Base-by-base conservation (phyloP, 53 echinoderm and acorn worm species). In the Mesocentrotus franciscanus region DNA sequence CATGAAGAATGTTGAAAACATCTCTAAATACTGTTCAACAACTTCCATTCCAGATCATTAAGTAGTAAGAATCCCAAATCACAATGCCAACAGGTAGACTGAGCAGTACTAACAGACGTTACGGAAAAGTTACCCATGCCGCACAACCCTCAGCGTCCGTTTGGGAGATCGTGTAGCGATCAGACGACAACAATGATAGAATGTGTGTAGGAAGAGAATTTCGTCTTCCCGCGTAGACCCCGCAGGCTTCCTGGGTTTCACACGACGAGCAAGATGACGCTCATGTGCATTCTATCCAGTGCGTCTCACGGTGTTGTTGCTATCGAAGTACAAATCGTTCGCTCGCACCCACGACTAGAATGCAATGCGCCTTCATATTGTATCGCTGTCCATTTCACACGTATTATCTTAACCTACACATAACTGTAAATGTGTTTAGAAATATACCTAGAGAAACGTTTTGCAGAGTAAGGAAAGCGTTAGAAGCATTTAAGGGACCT, bases 141-240 rank as follows among this genome's bases (percentile, higher is more conserved):
- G 16, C 33, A 81, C 81, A 36, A 81, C 81, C 7, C 36, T 42
- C 42, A 18, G 36, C 18, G 18, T 81, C 81, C 33, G 81, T 81
- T 81, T 79, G 13, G 4, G 81, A 81, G 42, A 81, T 42, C 36
- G 18, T 42, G 36, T 42, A 81, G 39, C 81, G 42, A 22, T 6
- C 81, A 81, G 81, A 17, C 81, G 42, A 81, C 81, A 16, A 39
- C 81, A 22, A 81, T 18, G 42, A 1, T 7, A 81, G 81, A 81
- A 81, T 39, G 32, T 74, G 32, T 74, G 74, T 74, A 74, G 74
- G 32, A 74, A 9, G 74, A 74, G 74, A 74, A 74, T 74, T 74
- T 74, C 14, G 74, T 74, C 18, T 81, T 81, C 81, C 81, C 81
- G 81, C 81, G 81, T 14, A 78, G 35, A 81, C 81, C 81, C 49